phyloP scores from a whole-genome alignment of 2,113 vertebrate genomes.

The Prolemur simus region DNA sequence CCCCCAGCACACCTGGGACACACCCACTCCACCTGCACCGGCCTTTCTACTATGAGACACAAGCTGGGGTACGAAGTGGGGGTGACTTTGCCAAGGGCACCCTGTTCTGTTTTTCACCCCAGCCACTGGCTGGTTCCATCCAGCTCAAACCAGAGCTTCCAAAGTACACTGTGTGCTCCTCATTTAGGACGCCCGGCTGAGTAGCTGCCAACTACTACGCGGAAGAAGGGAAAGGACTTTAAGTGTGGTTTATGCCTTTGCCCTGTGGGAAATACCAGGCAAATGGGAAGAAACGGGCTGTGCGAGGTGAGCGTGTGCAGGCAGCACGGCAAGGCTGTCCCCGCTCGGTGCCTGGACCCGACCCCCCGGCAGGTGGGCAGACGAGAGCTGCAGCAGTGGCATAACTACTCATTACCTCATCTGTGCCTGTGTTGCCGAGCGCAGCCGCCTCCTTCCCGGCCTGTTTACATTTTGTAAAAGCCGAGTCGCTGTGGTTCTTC shows the following conservation, averaged over 20 bases:
- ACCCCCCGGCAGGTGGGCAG: background rate
- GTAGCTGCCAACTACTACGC: constrained; percentile 40
- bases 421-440: background rate
- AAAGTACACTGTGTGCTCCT: background rate
- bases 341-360: background rate
- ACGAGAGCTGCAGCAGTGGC: background rate
- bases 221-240: constrained; percentile 31
- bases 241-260: constrained; percentile 48
- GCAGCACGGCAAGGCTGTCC: background rate
- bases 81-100: background rate
- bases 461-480: background rate
- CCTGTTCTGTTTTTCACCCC: background rate
- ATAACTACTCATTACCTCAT: background rate
- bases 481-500: background rate
- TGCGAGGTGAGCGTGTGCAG: background rate
- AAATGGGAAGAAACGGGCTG: constrained; percentile 24
- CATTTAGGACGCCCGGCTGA: background rate
- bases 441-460: background rate
- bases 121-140: background rate
- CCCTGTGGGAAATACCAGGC: background rate
- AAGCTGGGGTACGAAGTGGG: background rate
- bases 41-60: background rate
- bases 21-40: background rate
- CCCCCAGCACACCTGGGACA: background rate
- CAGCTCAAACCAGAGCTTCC: constrained; percentile 47